Evolutionary conservation across 2,888 invertebrate species (phyloP), one percentile per base, ranked within the genome.

Genomic region (Teleogryllus oceanicus): DNA sequence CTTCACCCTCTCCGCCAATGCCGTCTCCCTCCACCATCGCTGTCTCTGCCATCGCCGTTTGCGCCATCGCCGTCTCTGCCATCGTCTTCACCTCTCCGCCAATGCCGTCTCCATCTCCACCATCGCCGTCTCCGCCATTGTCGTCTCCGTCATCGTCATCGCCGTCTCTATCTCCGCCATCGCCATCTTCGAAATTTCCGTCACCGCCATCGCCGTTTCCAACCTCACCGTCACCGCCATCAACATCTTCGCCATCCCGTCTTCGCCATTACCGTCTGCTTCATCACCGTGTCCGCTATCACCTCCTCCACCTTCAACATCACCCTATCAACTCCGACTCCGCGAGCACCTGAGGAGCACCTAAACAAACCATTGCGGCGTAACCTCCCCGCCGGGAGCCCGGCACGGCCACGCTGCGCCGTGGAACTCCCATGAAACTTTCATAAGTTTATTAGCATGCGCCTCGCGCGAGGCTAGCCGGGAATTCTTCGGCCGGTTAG

Each of bases 401-500:
- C 12, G 5, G 62, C 16, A 12, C 62, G 16, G 62, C 62, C 62
- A 11, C 62, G 62, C 62, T 10, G 62, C 16, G 62, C 62, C 62
- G 62, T 4, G 62, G 8, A n/a, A 3, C n/a, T 5, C 62, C 13
- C 13, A 13, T n/a, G 16, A n/a, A 62, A 18, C 16, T n/a, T n/a
- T 62, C 62, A 13, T n/a, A n/a, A 62, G 62, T 62, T 62, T 62
- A 62, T 62, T 62, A 62, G 62, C 62, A 62, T 62, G 62, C 62
- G 62, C 62, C 62, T 12, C 5, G 62, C 62, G 62, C 62, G 62
- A 62, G 62, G 62, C 62, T 62, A 62, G 16, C 4, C 3, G 62
- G 62, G 62, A 62, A 62, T 62, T 62, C 62, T 62, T 62, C 16
- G 62, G 62, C n/a, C 62, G 62, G 62, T 62, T 62, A 62, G n/a